Evolutionary conservation across 2,797 vertebrate species (phyloP).

Genomic region (Micropoecilia bifurca): DNA sequence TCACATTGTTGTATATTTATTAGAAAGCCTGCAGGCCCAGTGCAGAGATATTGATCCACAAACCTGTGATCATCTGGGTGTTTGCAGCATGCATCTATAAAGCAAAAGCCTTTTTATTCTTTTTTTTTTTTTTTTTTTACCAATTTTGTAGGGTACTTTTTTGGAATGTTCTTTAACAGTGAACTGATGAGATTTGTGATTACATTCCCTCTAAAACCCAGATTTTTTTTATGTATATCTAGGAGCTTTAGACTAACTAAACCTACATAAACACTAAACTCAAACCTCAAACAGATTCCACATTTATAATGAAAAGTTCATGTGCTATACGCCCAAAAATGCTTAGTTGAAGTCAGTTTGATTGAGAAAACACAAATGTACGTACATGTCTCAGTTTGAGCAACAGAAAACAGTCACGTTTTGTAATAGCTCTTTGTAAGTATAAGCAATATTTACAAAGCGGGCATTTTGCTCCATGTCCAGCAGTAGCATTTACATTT

Average conservation of each 20-base stretch:
- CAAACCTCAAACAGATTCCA: slow-evolving; percentile 35
- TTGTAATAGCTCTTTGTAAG: slow-evolving; percentile 56
- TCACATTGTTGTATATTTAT: slow-evolving; percentile 78
- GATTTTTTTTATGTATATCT: not conserved
- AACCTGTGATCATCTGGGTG: slow-evolving; percentile 58
- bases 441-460: slow-evolving; percentile 56
- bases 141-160: slow-evolving; percentile 33
- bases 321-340: slow-evolving; percentile 22
- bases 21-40: slow-evolving; percentile 45
- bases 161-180: slow-evolving; percentile 22
- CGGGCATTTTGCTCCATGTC: slow-evolving; percentile 24
- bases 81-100: slow-evolving; percentile 53
- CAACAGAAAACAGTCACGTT: slow-evolving; percentile 41
- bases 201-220: not conserved
- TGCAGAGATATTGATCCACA: slow-evolving; percentile 74
- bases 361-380: slow-evolving; percentile 33
- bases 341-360: slow-evolving; percentile 46
- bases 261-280: not conserved
- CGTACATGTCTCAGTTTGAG: slow-evolving; percentile 14
- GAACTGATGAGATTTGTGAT: slow-evolving; percentile 30
- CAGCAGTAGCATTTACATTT: slow-evolving; percentile 31
- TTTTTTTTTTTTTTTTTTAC: not conserved
- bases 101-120: slow-evolving; percentile 16
- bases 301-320: slow-evolving; percentile 50
- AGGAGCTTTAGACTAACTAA: slow-evolving; percentile 14